Base-by-base conservation (phyloP, 2,888 invertebrate species). In the Stictocephala bisonia region DNA sequence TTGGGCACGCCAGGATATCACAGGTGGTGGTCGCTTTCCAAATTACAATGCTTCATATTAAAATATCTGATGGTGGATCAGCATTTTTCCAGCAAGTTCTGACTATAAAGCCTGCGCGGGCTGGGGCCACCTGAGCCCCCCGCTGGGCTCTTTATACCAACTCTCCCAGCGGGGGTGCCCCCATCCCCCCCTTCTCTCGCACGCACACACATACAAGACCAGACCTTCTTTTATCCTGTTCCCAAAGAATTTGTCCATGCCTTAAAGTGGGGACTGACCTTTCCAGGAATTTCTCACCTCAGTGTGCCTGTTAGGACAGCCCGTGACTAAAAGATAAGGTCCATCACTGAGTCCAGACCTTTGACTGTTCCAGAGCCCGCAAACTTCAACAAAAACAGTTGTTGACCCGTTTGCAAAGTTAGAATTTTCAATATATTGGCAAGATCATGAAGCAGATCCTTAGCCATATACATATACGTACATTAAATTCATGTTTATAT, bases 1-100 rank as follows among this genome's bases (percentile, higher is more conserved):
- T n/a, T n/a, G n/a, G n/a, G n/a, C n/a, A n/a, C n/a, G n/a, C n/a
- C n/a, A n/a, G n/a, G n/a, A n/a, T n/a, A n/a, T n/a, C n/a, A n/a
- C n/a, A n/a, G 69, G 53, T 40, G 69, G 69, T 40, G 69, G 69
- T 56, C 26, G 69, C 24, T 20, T 69, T 51, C 56, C 53, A 69
- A 69, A 69, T 69, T 69, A 69, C 53, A 56, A 53, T 69, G 26
- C 69, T 51, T 69, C 41, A 56, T 53, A 69, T 53, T 69, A 69
- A 60, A 69, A 69, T 69, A 69, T 51, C 51, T 56, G 51, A 53
- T 31, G 69, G 51, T 69, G 56, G 56, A 51, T 69, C 53, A 69
- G 53, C 69, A 69, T 69, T 69, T 69, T 69, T 69, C 69, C 69
- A 40, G 26, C 51, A 22, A 69, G 69, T 53, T 18, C 53, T 29